These are phyloP conservation scores for Episyrphus balteatus DNA, from an alignment of 1,140 invertebrate genomes.

Conservation along the genomic window DNA sequence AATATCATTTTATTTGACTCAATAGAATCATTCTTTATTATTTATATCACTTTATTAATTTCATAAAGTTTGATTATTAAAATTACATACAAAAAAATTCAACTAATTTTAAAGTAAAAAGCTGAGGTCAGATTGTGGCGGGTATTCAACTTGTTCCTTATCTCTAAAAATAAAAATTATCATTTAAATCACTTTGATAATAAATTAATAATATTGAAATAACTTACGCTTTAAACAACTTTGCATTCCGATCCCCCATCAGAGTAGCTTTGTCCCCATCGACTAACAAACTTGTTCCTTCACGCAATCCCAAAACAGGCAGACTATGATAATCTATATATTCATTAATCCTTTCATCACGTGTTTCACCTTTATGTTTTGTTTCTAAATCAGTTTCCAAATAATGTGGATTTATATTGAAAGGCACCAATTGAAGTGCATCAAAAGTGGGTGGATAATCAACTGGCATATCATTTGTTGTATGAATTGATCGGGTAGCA, in stretches of 20 bases:
- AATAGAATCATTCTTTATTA: too few species aligned
- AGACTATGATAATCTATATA: constrained; percentile 48
- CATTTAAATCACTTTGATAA: constrained; percentile 2
- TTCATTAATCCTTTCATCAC: constrained; percentile 57
- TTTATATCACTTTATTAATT: too few species aligned
- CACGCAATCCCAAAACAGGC: constrained; percentile 56
- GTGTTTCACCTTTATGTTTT: constrained; percentile 63
- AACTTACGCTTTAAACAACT: constrained; percentile 54
- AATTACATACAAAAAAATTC: too few species aligned
- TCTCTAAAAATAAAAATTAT: constrained; percentile 37
- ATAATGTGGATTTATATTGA: constrained; percentile 82
- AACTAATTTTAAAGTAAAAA: constrained; percentile 37
- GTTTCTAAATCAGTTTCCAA: constrained; percentile 49
- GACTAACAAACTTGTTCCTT: constrained; percentile 56
- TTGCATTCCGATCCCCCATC: constrained; percentile 48
- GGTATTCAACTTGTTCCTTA: constrained; percentile 40
- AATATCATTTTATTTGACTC: too few species aligned
- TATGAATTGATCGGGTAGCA: constrained; percentile 62
- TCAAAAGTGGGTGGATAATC: constrained; percentile 62
- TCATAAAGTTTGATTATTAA: too few species aligned
- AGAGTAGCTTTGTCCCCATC: constrained; percentile 47
- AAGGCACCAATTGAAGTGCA: constrained; percentile 61
- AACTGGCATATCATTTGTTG: constrained; percentile 81
- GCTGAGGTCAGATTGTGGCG: constrained; percentile 46
- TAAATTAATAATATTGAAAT: constrained; percentile 2